Evolutionary conservation across 2,888 invertebrate genomes (phyloP), one percentile per base, ranked within the genome.

Genomic region (Perdita meconis): DNA sequence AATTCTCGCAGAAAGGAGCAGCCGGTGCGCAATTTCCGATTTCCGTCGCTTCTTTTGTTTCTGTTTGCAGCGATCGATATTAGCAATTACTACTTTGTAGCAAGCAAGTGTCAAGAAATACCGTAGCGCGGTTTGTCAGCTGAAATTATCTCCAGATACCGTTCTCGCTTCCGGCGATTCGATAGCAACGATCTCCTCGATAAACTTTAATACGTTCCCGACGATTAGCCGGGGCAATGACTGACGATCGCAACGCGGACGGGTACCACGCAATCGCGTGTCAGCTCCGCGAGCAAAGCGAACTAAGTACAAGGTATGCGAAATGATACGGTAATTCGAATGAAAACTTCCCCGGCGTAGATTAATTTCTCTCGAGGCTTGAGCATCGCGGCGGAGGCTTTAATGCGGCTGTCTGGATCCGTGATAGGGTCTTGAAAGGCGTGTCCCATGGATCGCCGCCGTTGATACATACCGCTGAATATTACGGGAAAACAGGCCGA

Each of bases 351-450:
- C 16, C 26, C 19, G 19, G 26, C 47, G 69, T 51, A 82, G 75
- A 78, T 83, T 84, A 84, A 83, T 84, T 79, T 67, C 76, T 64
- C 53, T 47, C 60, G 36, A 76, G 36, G n/a, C n/a, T 19, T 63
- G 83, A 69, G 68, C 70, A 78, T 81, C 74, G 53, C 24, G 47
- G 63, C 64, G 19, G 66, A 36, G 60, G 47, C 70, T 64, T 85
- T 82, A 82, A 85, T 65, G 83, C 66, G 72, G 79, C 66, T 84
- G 73, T 81, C 82, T 74, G 57, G 42, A 22, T 36, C 42, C 66
- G 67, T 75, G 84, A 84, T 84, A 79, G 75, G 42, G 61, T 65
- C 68, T n/a, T 71, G 84, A 78, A 81, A 84, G 82, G 75, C 70
- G 75, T 61, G 74, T 69, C 72, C 63, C 66, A 61, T 26, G 24